Conservation (phyloP, 2,113 vertebrate genomes). For the Oncorhynchus clarkii region DNA sequence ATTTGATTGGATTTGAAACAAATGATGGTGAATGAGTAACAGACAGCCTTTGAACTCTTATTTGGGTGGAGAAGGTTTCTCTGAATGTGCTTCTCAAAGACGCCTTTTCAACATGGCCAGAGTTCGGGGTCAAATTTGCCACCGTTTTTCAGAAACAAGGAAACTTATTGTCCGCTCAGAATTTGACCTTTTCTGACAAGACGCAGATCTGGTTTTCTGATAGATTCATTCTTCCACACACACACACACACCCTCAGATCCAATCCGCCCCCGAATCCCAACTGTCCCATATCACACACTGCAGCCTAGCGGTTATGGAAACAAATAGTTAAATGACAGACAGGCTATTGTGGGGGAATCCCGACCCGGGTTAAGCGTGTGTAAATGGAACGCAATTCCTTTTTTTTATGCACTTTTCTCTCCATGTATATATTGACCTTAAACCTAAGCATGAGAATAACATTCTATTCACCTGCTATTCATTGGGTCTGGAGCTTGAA, state of each 20-base stretch:
- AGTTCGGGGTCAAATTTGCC: background rate
- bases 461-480: too few species aligned
- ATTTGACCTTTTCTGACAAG: background rate
- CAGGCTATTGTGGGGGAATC: background rate
- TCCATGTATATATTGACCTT: too few species aligned
- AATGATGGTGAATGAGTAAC: background rate
- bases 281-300: background rate
- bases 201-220: background rate
- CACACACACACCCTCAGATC: slow-evolving; percentile 5
- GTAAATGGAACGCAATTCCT: too few species aligned
- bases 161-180: background rate
- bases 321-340: slow-evolving; percentile 11
- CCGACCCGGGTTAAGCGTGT: too few species aligned
- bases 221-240: background rate
- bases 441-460: too few species aligned
- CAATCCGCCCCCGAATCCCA: background rate
- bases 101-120: background rate
- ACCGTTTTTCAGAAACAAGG: background rate
- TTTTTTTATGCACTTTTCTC: too few species aligned
- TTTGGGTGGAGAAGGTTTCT: background rate
- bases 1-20: background rate
- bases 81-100: background rate
- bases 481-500: too few species aligned
- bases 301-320: too few species aligned
- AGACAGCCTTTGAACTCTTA: background rate